phyloP scores from a whole-genome alignment of 2,888 invertebrate species.

The Archaeoteleia sp. region DNA sequence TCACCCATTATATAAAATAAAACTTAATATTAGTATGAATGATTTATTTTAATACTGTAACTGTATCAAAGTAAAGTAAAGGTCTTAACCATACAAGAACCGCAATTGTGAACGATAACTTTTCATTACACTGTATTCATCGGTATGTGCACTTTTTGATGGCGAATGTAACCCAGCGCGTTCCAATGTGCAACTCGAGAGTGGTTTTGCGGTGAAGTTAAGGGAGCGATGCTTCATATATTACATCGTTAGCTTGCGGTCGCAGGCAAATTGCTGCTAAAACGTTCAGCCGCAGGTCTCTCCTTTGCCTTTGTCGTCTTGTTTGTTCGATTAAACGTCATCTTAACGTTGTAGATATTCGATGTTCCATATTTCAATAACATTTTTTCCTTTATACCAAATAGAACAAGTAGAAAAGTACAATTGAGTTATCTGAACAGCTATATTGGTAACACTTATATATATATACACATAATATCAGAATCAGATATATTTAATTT shows the following conservation, averaged over 20 bases:
- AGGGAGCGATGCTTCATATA: slow-evolving; percentile 63
- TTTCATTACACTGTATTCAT: slow-evolving; percentile 12
- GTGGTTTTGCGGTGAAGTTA: slow-evolving; percentile 51
- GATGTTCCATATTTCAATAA: slow-evolving; percentile 16
- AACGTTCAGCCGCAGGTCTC: slow-evolving; percentile 65
- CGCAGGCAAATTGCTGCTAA: slow-evolving; percentile 70
- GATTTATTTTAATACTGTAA: too few species aligned
- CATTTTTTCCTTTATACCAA: slow-evolving; percentile 2
- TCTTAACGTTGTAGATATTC: slow-evolving; percentile 22
- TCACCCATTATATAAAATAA: too few species aligned
- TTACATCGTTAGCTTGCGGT: slow-evolving; percentile 70
- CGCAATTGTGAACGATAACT: not conserved
- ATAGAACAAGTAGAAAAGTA: slow-evolving; percentile 14
- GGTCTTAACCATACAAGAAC: not conserved
- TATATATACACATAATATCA: too few species aligned
- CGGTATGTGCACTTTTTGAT: slow-evolving; percentile 14
- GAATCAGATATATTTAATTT: too few species aligned
- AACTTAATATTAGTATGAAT: too few species aligned
- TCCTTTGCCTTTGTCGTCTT: slow-evolving; percentile 39
- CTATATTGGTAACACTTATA: too few species aligned
- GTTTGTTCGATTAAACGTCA: slow-evolving; percentile 49
- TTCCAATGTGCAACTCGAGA: slow-evolving; percentile 36
- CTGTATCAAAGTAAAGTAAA: not conserved
- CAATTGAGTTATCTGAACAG: slow-evolving; percentile 22
- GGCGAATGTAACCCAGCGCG: slow-evolving; percentile 2